phyloP scores from a whole-genome alignment of 2,113 vertebrate species.

The Aramus guarauna region DNA sequence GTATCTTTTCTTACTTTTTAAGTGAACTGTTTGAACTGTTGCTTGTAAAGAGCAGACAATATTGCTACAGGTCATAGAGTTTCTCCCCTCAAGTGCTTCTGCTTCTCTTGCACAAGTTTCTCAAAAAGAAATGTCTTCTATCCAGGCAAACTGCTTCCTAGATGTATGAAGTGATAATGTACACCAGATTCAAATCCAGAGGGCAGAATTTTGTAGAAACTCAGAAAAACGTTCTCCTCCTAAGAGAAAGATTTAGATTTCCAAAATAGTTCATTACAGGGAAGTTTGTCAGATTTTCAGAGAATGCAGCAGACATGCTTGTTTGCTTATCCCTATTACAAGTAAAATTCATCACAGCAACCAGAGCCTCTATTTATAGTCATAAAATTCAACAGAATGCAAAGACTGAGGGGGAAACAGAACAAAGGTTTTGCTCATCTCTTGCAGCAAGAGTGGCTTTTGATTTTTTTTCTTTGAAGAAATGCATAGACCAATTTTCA shows the following conservation, averaged over 20 bases:
- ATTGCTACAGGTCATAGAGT: not conserved
- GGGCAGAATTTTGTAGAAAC: not conserved
- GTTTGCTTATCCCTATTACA: not conserved
- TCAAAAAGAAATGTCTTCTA: not conserved
- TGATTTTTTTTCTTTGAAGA: not conserved
- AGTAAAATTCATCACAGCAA: not conserved
- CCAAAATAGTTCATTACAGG: not conserved
- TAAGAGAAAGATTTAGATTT: not conserved
- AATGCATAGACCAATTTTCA: not conserved
- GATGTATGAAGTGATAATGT: not conserved
- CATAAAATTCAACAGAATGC: not conserved
- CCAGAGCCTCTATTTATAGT: not conserved
- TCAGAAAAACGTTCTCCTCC: not conserved
- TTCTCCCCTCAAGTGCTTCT: not conserved
- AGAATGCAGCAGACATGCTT: not conserved
- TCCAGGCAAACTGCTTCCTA: not conserved
- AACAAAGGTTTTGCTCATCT: not conserved
- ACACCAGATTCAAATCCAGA: not conserved
- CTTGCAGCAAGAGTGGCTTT: not conserved
- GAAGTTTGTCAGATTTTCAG: not conserved
- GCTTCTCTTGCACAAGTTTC: not conserved
- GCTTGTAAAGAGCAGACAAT: not conserved
- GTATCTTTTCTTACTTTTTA: not conserved
- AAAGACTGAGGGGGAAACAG: not conserved
- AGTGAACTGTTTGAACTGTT: not conserved